A percentile compares a stretch with the other conserved stretches of the same genome.
These are phyloP conservation scores for Frieseomelitta varia DNA, from an alignment of 1,140 invertebrate species.

Conservation along the genomic window DNA sequence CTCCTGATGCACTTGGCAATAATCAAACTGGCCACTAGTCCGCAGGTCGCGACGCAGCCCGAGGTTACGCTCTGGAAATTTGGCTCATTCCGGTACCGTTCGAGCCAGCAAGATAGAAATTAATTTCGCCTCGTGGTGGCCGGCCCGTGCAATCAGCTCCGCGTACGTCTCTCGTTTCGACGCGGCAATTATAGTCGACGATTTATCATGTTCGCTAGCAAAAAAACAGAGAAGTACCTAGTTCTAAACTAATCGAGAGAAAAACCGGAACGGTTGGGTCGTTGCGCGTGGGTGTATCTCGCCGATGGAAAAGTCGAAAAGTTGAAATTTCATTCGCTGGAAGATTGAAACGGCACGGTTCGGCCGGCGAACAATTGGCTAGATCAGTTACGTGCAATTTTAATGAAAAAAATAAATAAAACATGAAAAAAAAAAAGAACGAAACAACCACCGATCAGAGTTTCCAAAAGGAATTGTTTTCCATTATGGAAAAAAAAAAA, in stretches of 20 bases:
- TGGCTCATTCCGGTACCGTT: conserved; percentile 9
- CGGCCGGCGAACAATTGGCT: not conserved
- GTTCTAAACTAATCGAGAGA: too few species aligned
- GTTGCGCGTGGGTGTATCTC: not conserved
- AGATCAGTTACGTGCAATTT: conserved; percentile 12
- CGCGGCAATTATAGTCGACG: not conserved
- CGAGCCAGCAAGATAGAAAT: conserved; percentile 38
- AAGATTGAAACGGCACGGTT: not conserved
- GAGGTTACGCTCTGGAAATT: conserved; percentile 35
- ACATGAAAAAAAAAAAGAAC: too few species aligned
- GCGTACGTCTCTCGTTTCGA: not conserved
- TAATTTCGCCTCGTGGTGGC: conserved; percentile 34
- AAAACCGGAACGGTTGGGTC: too few species aligned
- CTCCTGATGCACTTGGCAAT: conserved; percentile 58
- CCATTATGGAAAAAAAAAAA: not conserved
- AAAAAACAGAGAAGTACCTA: not conserved
- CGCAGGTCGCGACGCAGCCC: conserved; percentile 4
- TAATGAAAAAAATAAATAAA: not conserved
- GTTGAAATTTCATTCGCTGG: not conserved
- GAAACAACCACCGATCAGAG: not conserved
- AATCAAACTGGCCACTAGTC: conserved; percentile 53
- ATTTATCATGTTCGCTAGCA: not conserved
- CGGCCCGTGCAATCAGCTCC: not conserved
- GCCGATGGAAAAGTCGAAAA: not conserved
- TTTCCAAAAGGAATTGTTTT: conserved; percentile 18